Conservation (phyloP, 2,113 vertebrate species). For the Indicator indicator region DNA sequence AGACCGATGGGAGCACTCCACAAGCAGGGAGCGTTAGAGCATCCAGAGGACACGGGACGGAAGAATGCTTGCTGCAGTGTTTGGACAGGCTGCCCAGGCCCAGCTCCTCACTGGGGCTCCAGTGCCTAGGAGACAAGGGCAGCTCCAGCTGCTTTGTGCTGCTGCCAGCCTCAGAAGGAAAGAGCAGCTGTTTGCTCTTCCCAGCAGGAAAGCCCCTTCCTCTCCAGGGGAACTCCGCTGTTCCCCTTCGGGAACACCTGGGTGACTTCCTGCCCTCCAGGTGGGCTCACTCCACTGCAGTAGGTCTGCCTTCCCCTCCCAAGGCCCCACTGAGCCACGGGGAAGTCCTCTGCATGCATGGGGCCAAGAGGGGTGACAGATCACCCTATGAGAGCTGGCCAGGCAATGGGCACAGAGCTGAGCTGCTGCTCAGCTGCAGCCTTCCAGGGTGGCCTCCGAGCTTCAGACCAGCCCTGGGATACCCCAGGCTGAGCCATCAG, state of each 20-base stretch:
- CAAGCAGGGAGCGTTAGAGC: slow-evolving; percentile 70
- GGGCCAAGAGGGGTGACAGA: neutral
- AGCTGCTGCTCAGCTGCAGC: neutral
- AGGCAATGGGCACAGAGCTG: neutral
- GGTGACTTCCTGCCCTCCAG: neutral
- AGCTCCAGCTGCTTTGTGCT: neutral
- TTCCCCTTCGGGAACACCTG: neutral
- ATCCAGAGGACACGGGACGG: neutral
- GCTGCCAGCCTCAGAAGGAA: neutral
- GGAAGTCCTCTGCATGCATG: neutral
- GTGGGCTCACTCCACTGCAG: rapidly evolving
- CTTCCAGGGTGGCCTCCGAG: neutral
- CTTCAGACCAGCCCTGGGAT: neutral
- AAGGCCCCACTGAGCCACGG: neutral
- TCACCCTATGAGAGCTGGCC: rapidly evolving
- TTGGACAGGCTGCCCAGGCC: neutral
- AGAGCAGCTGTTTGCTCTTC: neutral
- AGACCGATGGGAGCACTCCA: slow-evolving; percentile 69
- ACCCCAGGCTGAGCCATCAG: rapidly evolving
- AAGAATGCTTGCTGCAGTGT: slow-evolving; percentile 31
- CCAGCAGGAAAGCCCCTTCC: neutral
- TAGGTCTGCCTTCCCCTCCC: neutral
- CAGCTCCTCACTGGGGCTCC: neutral
- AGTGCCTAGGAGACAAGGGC: neutral
- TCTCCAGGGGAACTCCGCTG: neutral